Base-by-base conservation (phyloP, 2,888 invertebrate species). In the Selenia dentaria region DNA sequence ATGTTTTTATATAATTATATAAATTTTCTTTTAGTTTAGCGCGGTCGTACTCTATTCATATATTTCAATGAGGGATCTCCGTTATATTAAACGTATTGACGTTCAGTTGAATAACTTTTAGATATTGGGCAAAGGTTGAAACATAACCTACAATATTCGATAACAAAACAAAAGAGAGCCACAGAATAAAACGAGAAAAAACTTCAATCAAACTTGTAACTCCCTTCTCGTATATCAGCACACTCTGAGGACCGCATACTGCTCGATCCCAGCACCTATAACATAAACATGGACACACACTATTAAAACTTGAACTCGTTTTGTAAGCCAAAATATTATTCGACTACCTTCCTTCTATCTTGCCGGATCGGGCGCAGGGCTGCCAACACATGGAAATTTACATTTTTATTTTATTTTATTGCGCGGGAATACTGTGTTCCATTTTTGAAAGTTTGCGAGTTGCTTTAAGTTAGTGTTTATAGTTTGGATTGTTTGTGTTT, bases 261-360 rank as follows among this genome's bases (percentile, higher is more conserved):
- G 64, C 67, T 70, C 79, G 79, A 79, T 79, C 75, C 75, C 69
- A 51, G 51, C 59, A 64, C 60, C 84, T 70, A 80, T 86, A 85
- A 82, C 90, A 90, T 90, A 89, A 90, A 90, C 86, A 90, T 83
- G 71, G 74, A 71, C 74, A 67, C 79, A 85, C 86, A 88, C 89
- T 90, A 90, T 90, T 90, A 89, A 90, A 90, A 90, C 77, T 90
- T 90, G 79, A 87, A 85, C 84, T 86, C 88, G 85, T 89, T 88
- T 76, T 82, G 88, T 86, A 78, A 87, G 87, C 88, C 89, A 83
- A 90, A 89, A 89, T 90, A 90, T 88, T 89, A 88, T 89, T 84
- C 87, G 79, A 74, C 78, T 79, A 87, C 88, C 89, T 86, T 84
- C 74, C 74, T 70, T 84, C 80, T 85, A 82, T 84, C 83, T 81